phyloP scores from a whole-genome alignment of 2,797 vertebrate genomes.

The Margarornis squamiger region DNA sequence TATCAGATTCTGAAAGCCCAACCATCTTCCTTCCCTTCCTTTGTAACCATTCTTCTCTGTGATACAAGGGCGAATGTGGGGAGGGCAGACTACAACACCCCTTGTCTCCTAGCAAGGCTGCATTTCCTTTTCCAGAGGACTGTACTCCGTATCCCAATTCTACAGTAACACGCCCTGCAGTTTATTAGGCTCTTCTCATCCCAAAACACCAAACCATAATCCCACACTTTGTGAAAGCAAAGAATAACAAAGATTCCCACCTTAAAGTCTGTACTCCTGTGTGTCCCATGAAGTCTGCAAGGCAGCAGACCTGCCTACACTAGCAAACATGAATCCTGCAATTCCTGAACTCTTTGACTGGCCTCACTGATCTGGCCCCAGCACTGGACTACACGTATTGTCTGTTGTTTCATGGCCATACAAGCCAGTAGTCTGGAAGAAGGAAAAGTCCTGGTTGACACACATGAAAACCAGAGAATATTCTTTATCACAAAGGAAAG shows the following conservation, averaged over 20 bases:
- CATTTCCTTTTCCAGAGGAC: not conserved
- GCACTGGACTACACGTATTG: rapidly evolving
- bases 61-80: not conserved
- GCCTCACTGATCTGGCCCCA: not conserved
- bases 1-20: not conserved
- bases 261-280: not conserved
- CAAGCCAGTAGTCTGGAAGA: not conserved
- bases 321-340: not conserved
- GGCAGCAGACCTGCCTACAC: not conserved
- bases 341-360: not conserved
- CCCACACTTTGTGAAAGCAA: not conserved
- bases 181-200: not conserved
- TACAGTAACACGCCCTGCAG: not conserved
- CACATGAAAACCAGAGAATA: not conserved
- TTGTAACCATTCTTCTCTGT: not conserved
- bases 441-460: not conserved
- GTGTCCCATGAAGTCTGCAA: not conserved
- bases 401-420: not conserved
- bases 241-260: not conserved
- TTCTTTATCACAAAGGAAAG: not conserved
- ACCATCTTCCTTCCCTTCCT: not conserved
- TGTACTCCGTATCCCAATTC: not conserved
- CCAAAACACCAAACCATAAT: not conserved
- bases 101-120: not conserved
- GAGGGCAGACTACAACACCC: not conserved